Evolutionary conservation across 2,888 invertebrate genomes (phyloP).

Genomic region (Apodemia hepburni): DNA sequence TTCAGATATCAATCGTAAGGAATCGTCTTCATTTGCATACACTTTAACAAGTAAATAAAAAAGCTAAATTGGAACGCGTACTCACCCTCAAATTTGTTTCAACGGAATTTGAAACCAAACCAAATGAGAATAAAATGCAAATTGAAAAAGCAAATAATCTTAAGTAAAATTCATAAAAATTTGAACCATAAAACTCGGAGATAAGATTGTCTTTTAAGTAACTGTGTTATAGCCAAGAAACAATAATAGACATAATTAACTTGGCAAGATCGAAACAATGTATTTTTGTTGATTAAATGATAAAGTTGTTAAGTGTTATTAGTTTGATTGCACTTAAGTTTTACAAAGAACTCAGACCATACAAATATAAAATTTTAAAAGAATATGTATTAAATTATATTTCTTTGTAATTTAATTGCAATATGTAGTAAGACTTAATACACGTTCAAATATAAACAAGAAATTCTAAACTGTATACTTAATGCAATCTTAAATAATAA

Average conservation of each 20-base stretch:
- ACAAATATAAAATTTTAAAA: background rate
- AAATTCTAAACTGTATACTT: too few relatives aligned
- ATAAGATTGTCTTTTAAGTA: slow-evolving; percentile 15
- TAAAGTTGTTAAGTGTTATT: slow-evolving; percentile 4
- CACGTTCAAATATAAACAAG: too few relatives aligned
- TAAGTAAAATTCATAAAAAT: slow-evolving; percentile 18
- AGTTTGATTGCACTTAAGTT: slow-evolving; percentile 4
- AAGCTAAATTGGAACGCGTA: slow-evolving; percentile 37
- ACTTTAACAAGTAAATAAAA: slow-evolving; percentile 58
- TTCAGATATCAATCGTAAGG: slow-evolving; percentile 50
- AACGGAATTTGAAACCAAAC: slow-evolving; percentile 34
- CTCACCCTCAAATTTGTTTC: slow-evolving; percentile 25
- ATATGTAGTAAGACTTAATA: too few relatives aligned
- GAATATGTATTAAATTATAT: too few relatives aligned
- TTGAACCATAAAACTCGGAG: slow-evolving; percentile 15
- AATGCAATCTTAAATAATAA: too few relatives aligned
- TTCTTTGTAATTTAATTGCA: too few relatives aligned
- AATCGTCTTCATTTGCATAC: slow-evolving; percentile 56
- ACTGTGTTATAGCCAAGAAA: background rate
- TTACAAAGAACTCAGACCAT: background rate
- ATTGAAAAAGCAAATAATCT: slow-evolving; percentile 26
- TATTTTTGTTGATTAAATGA: slow-evolving; percentile 5
- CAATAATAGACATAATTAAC: slow-evolving; percentile 16
- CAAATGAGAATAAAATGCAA: slow-evolving; percentile 33
- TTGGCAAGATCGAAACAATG: slow-evolving; percentile 8